phyloP scores from a whole-genome alignment of 37 sponge, comb jelly and placozoan species.

The Ianthella basta region DNA sequence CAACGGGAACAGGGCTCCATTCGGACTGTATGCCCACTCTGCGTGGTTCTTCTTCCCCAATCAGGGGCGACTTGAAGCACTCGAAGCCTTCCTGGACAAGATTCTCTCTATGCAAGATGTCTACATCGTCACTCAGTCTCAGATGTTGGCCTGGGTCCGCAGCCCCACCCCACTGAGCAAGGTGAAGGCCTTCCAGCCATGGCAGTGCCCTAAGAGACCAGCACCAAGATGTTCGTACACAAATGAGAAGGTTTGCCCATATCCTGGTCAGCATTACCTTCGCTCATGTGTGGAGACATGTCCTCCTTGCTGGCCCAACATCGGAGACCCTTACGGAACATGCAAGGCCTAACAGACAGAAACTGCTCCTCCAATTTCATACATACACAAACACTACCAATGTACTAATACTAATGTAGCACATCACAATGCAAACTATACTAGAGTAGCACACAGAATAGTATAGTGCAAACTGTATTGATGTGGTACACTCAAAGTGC shows the following conservation, averaged over 20 bases:
- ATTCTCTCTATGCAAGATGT: slow-evolving; percentile 42
- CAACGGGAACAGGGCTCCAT: slow-evolving; percentile 52
- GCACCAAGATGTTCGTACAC: slow-evolving; percentile 27
- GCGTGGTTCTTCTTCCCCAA: slow-evolving; percentile 29
- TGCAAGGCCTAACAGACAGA: no score
- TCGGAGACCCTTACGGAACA: slow-evolving; percentile 52
- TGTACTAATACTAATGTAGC: no score
- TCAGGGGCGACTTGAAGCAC: not conserved
- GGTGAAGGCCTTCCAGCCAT: slow-evolving; percentile 51
- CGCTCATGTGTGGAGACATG: slow-evolving; percentile 33
- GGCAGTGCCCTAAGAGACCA: slow-evolving; percentile 44
- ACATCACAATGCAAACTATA: no score
- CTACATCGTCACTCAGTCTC: slow-evolving; percentile 51
- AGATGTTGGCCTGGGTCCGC: slow-evolving; percentile 64
- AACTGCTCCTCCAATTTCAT: no score
- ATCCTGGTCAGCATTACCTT: no score
- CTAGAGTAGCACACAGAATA: no score
- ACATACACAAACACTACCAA: no score
- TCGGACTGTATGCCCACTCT: slow-evolving; percentile 53
- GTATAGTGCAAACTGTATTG: no score
- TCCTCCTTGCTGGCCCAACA: slow-evolving; percentile 45
- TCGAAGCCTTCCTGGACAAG: slow-evolving; percentile 39
- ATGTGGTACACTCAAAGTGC: no score
- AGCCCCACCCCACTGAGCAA: slow-evolving; percentile 46
- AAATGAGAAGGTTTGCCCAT: not conserved